These are phyloP conservation scores for Odontesthes bonariensis DNA, from an alignment of 2,113 vertebrate genomes.

Conservation along the genomic window DNA sequence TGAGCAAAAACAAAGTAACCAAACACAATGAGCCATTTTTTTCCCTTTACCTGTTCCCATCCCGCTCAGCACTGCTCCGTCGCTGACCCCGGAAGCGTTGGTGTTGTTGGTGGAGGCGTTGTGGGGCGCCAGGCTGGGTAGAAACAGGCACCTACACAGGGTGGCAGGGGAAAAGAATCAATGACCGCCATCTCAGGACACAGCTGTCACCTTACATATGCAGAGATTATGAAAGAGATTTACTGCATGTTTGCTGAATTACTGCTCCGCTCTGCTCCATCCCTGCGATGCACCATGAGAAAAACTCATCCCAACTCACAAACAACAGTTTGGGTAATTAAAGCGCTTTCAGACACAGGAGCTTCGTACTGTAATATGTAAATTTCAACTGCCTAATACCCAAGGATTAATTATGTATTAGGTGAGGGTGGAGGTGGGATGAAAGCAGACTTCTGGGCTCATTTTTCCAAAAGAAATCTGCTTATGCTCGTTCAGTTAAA, in stretches of 20 bases:
- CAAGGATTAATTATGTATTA: slow-evolving; percentile 30
- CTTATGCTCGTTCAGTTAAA: neutral
- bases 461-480: slow-evolving; percentile 22
- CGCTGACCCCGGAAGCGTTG: slow-evolving; percentile 89
- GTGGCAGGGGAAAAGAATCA: slow-evolving; percentile 26
- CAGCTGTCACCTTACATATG: neutral
- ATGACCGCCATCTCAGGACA: neutral
- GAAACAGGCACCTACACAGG: slow-evolving; percentile 89
- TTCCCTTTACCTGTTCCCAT: slow-evolving; percentile 88
- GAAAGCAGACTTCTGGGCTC: slow-evolving; percentile 9
- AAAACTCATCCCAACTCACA: neutral
- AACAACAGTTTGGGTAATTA: slow-evolving; percentile 15
- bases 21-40: neutral
- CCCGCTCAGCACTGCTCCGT: slow-evolving; percentile 94
- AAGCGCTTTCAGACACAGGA: neutral
- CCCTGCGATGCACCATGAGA: neutral
- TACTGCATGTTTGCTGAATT: neutral
- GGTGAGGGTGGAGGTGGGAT: slow-evolving; percentile 21
- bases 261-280: neutral
- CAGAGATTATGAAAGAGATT: neutral
- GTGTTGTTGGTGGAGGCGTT: slow-evolving; percentile 92
- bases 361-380: slow-evolving; percentile 30
- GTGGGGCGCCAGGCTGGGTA: slow-evolving; percentile 97
- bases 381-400: slow-evolving; percentile 21
- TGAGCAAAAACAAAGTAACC: neutral